Conservation (phyloP, 2,888 invertebrate genomes). For the Pristionchus maxplancki region DNA sequence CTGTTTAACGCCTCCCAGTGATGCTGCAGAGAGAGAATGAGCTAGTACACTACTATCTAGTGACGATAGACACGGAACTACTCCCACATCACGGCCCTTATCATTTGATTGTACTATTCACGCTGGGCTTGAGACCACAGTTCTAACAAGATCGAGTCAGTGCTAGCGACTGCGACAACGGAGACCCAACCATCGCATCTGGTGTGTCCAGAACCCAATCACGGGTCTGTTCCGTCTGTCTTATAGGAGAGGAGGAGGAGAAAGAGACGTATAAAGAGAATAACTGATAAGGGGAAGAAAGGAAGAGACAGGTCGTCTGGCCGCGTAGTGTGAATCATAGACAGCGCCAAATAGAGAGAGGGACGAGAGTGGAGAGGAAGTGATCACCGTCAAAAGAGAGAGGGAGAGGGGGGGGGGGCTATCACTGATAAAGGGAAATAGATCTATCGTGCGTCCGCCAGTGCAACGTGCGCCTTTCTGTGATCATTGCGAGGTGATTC, state of each 20-base stretch:
- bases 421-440: conserved; percentile 8
- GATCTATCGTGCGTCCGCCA: not conserved
- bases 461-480: conserved; percentile 28
- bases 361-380: not conserved
- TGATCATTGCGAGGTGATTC: not conserved
- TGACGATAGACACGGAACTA: not conserved
- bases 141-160: not conserved
- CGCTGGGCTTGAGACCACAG: not conserved
- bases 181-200: not conserved
- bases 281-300: not conserved
- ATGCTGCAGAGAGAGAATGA: not conserved
- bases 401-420: not conserved
- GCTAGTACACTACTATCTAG: not conserved
- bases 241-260: conserved; percentile 9
- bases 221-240: conserved; percentile 24
- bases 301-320: not conserved
- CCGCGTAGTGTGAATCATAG: not conserved
- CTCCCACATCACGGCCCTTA: not conserved
- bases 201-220: conserved; percentile 26
- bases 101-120: not conserved
- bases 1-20: conserved; percentile 31
- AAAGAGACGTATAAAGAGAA: not conserved
- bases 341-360: not conserved
- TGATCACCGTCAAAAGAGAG: conserved; percentile 8
- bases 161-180: not conserved